A percentile compares a stretch with the other conserved stretches of the same genome.
Conservation (phyloP, 2,113 vertebrate genomes). For the Nansenia antarctica region DNA sequence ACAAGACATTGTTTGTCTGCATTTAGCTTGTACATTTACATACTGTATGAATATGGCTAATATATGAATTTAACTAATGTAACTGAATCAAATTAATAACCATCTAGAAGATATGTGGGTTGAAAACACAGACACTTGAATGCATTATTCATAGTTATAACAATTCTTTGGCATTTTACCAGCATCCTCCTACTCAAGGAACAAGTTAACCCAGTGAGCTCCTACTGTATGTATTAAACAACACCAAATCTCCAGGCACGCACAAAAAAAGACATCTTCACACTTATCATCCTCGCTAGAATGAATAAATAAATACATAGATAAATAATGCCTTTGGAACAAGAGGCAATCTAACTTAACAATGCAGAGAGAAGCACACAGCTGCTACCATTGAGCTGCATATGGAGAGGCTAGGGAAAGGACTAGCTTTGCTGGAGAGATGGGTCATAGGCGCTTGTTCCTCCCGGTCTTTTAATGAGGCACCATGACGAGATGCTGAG, state of each 20-base stretch:
- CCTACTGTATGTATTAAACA: conserved; percentile 35
- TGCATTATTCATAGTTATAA: conserved; percentile 58
- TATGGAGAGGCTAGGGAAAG: neutral
- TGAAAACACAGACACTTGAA: conserved; percentile 54
- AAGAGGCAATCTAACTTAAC: conserved; percentile 27
- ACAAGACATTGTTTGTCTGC: conserved; percentile 29
- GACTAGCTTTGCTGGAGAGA: conserved; percentile 34
- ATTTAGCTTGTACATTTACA: conserved; percentile 32
- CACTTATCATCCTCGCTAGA: conserved; percentile 8
- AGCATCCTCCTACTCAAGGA: conserved; percentile 11
- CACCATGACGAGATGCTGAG: conserved; percentile 61
- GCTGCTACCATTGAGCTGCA: conserved; percentile 22
- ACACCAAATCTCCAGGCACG: conserved; percentile 31
- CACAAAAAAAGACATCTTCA: neutral
- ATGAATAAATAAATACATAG: neutral
- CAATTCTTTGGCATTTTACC: conserved; percentile 51
- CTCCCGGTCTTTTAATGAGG: conserved; percentile 64
- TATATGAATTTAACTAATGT: conserved; percentile 12
- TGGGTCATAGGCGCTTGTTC: conserved; percentile 58
- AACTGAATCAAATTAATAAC: conserved; percentile 40
- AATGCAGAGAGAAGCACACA: conserved; percentile 27
- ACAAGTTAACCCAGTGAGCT: conserved; percentile 53
- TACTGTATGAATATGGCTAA: too few relatives aligned
- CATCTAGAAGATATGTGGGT: conserved; percentile 33
- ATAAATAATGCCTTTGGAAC: conserved; percentile 9